phyloP scores from a whole-genome alignment of 1,140 invertebrate genomes.

The Acyrthosiphon pisum region DNA sequence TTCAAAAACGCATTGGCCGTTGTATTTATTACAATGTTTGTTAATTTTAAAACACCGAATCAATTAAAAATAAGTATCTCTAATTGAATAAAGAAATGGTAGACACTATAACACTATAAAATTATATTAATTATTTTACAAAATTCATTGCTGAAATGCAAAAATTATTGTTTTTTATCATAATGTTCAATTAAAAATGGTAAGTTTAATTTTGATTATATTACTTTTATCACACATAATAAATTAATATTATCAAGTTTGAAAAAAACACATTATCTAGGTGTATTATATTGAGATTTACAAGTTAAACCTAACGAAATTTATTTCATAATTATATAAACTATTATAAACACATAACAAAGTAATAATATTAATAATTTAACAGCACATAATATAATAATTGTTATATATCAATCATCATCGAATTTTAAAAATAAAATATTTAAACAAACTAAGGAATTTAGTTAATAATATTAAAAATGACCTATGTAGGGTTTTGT shows the following conservation, averaged over 20 bases:
- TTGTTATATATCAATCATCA: no score
- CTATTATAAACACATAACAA: no score
- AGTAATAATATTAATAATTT: no score
- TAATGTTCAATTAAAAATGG: not conserved
- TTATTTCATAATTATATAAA: not conserved
- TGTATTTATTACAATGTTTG: not conserved
- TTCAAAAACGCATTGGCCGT: not conserved
- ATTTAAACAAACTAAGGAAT: not conserved
- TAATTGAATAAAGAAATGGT: not conserved
- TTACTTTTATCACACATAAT: not conserved
- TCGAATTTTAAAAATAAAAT: not conserved
- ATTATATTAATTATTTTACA: not conserved
- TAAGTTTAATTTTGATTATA: not conserved
- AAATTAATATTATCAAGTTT: not conserved
- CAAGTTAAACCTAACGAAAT: not conserved
- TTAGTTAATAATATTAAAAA: not conserved
- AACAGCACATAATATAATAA: no score
- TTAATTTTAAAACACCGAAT: not conserved
- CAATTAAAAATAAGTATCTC: not conserved
- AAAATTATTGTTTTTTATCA: not conserved
- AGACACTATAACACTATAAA: not conserved
- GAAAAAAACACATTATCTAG: not conserved
- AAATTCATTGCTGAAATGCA: not conserved
- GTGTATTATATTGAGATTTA: not conserved
- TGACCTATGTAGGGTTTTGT: rapidly evolving